A percentile compares a stretch with the other conserved stretches of the same genome.
These are phyloP conservation scores for Drosophila paranaensis DNA, from an alignment of 2,888 invertebrate species.

Conservation along the genomic window DNA sequence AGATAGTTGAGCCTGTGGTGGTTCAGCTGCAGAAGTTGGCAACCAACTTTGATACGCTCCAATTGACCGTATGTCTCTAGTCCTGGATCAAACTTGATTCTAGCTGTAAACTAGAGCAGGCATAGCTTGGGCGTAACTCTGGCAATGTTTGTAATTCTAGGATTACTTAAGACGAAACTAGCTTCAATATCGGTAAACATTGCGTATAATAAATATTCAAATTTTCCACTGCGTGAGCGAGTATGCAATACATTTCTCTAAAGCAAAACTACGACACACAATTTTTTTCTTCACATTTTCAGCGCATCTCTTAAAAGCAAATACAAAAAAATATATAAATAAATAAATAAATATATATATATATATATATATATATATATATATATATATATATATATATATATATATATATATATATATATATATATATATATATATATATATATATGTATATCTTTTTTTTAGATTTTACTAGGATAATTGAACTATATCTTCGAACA, in stretches of 20 bases:
- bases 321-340: neutral
- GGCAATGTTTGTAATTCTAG: too few species aligned
- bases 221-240: neutral
- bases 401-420: neutral
- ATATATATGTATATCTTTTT: constrained; percentile 50
- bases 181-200: neutral
- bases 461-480: constrained; percentile 70
- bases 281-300: constrained; percentile 28
- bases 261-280: neutral
- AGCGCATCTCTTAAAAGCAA: constrained; percentile 44
- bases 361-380: neutral
- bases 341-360: neutral
- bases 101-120: neutral
- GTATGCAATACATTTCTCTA: constrained; percentile 3
- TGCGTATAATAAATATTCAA: neutral
- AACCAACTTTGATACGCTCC: neutral
- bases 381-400: neutral
- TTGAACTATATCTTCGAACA: constrained; percentile 75
- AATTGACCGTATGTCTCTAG: neutral
- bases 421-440: constrained; percentile 10
- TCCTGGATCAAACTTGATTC: neutral
- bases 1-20: too few species aligned
- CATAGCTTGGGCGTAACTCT: neutral
- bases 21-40: neutral
- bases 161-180: neutral